Evolutionary conservation across 2,113 vertebrate genomes (phyloP).

Genomic region (Hipposideros armiger): DNA sequence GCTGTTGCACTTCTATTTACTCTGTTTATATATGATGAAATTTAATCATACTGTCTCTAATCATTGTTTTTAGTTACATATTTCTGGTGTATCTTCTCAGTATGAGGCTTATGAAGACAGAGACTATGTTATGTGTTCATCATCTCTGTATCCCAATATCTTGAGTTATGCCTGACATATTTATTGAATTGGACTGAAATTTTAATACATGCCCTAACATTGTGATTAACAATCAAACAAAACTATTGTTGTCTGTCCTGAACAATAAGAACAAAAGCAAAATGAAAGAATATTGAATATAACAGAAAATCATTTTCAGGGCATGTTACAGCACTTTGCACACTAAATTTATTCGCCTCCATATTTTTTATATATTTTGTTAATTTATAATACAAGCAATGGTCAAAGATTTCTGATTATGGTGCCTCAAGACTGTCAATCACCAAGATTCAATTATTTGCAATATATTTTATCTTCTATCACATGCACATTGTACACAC

Average conservation of each 20-base stretch:
- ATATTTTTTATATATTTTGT: background rate
- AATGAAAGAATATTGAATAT: background rate
- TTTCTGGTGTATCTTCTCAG: background rate
- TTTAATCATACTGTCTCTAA: background rate
- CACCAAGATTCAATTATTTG: background rate
- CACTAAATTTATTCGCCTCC: background rate
- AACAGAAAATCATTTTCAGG: background rate
- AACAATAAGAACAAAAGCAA: background rate
- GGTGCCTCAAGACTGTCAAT: background rate
- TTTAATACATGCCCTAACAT: background rate
- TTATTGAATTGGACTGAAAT: background rate
- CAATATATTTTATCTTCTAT: background rate
- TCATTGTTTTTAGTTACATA: background rate
- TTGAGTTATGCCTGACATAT: background rate
- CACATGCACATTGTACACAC: background rate
- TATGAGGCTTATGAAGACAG: background rate
- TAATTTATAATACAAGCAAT: background rate
- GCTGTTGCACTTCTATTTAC: background rate
- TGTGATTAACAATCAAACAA: background rate
- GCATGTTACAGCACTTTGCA: background rate
- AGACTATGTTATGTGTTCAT: background rate
- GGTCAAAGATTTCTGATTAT: background rate
- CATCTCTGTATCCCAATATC: background rate
- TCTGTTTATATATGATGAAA: background rate
- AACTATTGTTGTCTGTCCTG: background rate